A percentile compares a stretch with the other conserved stretches of the same genome.
Evolutionary conservation across 2,113 vertebrate genomes (phyloP).

Genomic region (Cepphus grylle): DNA sequence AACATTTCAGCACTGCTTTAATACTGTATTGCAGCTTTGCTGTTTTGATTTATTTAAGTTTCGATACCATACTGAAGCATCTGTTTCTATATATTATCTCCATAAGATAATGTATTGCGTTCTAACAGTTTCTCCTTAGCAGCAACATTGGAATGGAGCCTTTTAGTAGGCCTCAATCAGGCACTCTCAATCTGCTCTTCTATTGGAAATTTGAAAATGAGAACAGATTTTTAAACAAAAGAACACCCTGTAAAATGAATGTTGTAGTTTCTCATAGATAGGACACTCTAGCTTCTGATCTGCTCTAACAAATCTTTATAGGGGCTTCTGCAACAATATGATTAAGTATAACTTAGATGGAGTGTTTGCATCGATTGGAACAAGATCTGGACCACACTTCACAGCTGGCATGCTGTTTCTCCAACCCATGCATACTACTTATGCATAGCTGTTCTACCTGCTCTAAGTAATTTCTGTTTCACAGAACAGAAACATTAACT

Average conservation of each 20-base stretch:
- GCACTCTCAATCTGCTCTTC: accelerated
- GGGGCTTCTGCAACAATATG: background rate
- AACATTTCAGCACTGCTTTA: background rate
- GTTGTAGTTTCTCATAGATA: background rate
- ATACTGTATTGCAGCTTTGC: background rate
- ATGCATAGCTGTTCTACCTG: background rate
- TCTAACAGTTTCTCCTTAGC: background rate
- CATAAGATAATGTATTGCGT: background rate
- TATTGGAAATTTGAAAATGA: background rate
- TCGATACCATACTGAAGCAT: background rate
- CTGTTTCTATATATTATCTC: background rate
- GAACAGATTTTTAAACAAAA: background rate
- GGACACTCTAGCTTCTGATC: background rate
- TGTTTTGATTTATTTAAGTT: background rate
- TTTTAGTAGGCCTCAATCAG: background rate
- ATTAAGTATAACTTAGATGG: background rate
- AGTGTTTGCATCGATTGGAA: background rate
- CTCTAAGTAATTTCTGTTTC: background rate
- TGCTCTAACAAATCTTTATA: background rate
- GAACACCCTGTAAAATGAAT: background rate
- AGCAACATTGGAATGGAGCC: background rate
- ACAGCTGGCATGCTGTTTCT: background rate
- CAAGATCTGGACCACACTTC: background rate
- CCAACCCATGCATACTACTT: background rate
- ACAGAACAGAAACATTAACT: background rate